A percentile compares a stretch with the other conserved stretches of the same genome.
Conservation (phyloP, 2,888 invertebrate species). For the Xestoiulus laeticollis region DNA sequence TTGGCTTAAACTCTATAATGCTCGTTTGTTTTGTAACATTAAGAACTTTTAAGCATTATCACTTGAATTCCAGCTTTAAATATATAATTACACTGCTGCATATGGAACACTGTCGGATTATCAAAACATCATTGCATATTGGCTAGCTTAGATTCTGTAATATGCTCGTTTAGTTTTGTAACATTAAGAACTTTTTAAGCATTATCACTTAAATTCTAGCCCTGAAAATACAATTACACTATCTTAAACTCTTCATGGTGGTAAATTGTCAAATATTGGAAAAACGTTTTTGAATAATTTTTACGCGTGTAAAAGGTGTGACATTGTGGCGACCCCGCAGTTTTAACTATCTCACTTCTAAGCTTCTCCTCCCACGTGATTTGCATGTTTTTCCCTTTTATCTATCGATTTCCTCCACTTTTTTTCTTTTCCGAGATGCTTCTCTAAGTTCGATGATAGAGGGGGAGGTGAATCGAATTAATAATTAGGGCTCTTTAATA, state of each 20-base stretch:
- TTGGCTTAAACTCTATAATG: no score
- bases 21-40: no score
- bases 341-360: not conserved
- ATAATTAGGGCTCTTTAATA: slow-evolving; percentile 35
- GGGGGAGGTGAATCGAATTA: slow-evolving; percentile 4
- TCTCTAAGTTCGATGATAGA: not conserved
- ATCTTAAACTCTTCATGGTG: not conserved
- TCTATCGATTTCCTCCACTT: not conserved
- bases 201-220: no score
- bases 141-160: no score
- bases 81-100: no score
- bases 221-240: not conserved
- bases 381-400: not conserved
- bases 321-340: not conserved
- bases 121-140: no score
- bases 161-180: no score
- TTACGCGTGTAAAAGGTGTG: not conserved
- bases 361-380: not conserved
- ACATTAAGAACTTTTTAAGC: no score
- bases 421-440: not conserved
- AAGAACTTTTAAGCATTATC: no score
- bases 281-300: not conserved
- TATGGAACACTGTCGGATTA: no score
- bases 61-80: no score
- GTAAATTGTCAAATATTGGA: not conserved